phyloP scores from a whole-genome alignment of 1,140 invertebrate genomes.

The Drosophila oshimai region DNA sequence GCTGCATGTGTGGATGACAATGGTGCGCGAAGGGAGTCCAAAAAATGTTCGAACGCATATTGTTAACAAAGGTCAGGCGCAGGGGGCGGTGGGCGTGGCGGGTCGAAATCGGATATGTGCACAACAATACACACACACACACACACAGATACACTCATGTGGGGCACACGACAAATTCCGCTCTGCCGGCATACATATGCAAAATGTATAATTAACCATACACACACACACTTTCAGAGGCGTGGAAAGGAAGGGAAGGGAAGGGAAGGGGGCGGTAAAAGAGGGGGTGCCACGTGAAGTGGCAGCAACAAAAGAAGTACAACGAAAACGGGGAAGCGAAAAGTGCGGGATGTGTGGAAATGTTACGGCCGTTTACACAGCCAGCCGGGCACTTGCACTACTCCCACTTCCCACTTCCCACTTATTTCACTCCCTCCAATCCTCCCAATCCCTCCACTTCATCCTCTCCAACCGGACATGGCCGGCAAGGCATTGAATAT shows the following conservation, averaged over 20 bases:
- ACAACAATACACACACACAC: conserved; percentile 21
- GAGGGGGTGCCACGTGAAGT: neutral
- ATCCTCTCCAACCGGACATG: conserved; percentile 28
- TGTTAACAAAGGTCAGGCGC: conserved; percentile 57
- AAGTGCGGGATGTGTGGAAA: conserved; percentile 44
- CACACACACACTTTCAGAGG: conserved; percentile 28
- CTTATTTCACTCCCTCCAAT: neutral
- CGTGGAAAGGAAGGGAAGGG: too few species aligned
- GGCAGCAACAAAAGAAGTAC: conserved; percentile 30
- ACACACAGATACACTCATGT: neutral
- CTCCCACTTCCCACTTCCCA: conserved; percentile 24
- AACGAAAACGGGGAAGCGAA: neutral
- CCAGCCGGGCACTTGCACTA: conserved; percentile 54
- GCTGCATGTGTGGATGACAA: conserved; percentile 9
- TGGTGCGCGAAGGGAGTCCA: conserved; percentile 17
- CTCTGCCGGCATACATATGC: conserved; percentile 30
- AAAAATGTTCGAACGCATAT: conserved; percentile 65
- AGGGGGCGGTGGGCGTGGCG: neutral
- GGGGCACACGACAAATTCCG: conserved; percentile 13
- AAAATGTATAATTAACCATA: conserved; percentile 76
- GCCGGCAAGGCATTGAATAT: conserved; percentile 47
- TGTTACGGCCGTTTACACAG: conserved; percentile 73
- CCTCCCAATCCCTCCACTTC: neutral
- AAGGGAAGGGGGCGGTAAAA: neutral
- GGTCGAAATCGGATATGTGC: conserved; percentile 66